A percentile compares a stretch with the other conserved stretches of the same genome.
These are phyloP conservation scores for Genyomyrus donnyi DNA, from an alignment of 2,113 vertebrate genomes.

Conservation along the genomic window DNA sequence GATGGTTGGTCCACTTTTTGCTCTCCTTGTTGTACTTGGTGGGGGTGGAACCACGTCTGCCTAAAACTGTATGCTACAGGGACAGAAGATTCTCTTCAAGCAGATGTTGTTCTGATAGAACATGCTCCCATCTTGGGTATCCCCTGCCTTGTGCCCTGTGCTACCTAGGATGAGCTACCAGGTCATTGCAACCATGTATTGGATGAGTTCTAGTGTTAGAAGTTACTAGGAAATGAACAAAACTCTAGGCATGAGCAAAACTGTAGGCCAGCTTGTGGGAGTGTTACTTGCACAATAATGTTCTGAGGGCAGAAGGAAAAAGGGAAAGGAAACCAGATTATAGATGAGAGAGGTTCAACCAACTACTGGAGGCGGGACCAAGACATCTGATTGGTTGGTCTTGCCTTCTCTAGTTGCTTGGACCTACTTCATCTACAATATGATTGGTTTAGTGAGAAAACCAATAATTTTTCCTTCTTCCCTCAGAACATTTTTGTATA, in stretches of 20 bases:
- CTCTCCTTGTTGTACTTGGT: neutral
- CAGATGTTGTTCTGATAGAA: neutral
- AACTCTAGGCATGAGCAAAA: neutral
- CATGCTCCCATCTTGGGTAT: neutral
- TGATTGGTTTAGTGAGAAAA: neutral
- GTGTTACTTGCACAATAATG: too few species aligned
- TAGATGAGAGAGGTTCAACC: neutral
- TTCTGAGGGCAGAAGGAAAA: too few species aligned
- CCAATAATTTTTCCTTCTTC: neutral
- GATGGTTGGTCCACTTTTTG: slow-evolving; percentile 48
- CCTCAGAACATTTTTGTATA: neutral
- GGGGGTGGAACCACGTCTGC: neutral
- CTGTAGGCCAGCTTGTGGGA: too few species aligned
- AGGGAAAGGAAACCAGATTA: neutral
- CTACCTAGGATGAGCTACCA: neutral
- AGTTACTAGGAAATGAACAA: neutral
- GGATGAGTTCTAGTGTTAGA: neutral
- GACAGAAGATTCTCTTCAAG: neutral
- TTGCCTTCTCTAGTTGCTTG: too few species aligned
- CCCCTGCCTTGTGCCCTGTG: neutral
- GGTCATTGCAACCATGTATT: neutral
- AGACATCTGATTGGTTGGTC: too few species aligned
- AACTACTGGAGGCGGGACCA: neutral
- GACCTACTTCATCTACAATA: too few species aligned
- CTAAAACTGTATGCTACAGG: neutral